Evolutionary conservation across 2,888 invertebrate species (phyloP).

Genomic region (Drosophila nr. medialis): DNA sequence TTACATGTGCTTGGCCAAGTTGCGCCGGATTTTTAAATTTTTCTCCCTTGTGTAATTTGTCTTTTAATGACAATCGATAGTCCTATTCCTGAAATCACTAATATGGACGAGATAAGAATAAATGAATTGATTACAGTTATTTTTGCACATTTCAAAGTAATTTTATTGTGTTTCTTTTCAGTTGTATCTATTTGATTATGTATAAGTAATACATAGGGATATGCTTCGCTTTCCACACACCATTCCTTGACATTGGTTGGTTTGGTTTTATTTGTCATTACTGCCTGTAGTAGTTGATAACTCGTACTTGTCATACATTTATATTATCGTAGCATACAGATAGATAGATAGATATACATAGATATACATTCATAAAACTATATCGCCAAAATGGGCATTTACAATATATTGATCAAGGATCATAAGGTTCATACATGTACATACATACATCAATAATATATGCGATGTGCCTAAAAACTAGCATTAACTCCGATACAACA

Average conservation of each 20-base stretch:
- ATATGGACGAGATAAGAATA: neutral
- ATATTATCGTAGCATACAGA: constrained; percentile 52
- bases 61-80: neutral
- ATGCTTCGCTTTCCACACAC: constrained; percentile 33
- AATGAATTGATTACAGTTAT: constrained; percentile 13
- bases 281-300: constrained; percentile 49
- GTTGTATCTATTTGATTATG: constrained; percentile 43
- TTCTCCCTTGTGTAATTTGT: neutral
- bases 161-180: constrained; percentile 65
- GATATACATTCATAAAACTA: constrained; percentile 59
- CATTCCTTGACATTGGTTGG: constrained; percentile 49
- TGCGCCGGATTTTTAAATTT: too few species aligned
- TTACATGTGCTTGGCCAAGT: neutral
- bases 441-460: constrained; percentile 47
- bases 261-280: constrained; percentile 55
- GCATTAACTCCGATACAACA: constrained; percentile 60
- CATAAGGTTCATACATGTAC: constrained; percentile 48
- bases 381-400: constrained; percentile 62
- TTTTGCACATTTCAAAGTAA: constrained; percentile 63
- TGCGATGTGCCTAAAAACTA: constrained; percentile 62
- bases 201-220: constrained; percentile 54
- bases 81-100: neutral
- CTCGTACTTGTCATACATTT: constrained; percentile 49
- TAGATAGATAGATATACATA: constrained; percentile 35
- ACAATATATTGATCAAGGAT: constrained; percentile 53